phyloP scores from a whole-genome alignment of 2,888 invertebrate genomes.

The Patella depressa region DNA sequence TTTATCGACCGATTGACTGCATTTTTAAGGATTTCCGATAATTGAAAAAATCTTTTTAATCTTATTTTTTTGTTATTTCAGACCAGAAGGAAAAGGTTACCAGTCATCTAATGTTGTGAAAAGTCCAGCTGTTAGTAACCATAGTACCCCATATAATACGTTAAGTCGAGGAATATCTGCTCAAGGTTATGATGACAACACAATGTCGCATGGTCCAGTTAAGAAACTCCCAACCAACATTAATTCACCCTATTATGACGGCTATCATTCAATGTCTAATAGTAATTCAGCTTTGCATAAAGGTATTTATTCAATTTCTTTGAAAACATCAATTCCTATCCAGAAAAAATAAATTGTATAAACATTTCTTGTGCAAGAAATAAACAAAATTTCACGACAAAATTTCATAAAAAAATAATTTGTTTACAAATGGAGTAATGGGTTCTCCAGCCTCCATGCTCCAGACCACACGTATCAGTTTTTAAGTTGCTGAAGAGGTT shows the following conservation, averaged over 20 bases:
- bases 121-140: constrained; percentile 40
- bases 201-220: constrained; percentile 50
- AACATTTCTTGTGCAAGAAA: too few relatives aligned
- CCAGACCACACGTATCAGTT: too few relatives aligned
- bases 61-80: constrained; percentile 11
- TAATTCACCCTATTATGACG: constrained; percentile 7
- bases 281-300: background rate
- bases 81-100: constrained; percentile 28
- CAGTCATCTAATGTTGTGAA: constrained; percentile 20
- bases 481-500: too few relatives aligned
- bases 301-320: too few relatives aligned
- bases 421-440: too few relatives aligned
- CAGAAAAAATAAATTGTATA: too few relatives aligned
- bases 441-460: too few relatives aligned
- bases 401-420: too few relatives aligned
- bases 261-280: constrained; percentile 12
- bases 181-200: constrained; percentile 64
- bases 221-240: constrained; percentile 21
- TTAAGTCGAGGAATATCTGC: constrained; percentile 58
- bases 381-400: too few relatives aligned
- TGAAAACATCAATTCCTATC: too few relatives aligned
- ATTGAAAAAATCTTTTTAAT: background rate
- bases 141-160: constrained; percentile 59
- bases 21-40: too few relatives aligned
- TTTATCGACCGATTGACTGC: too few relatives aligned